A percentile compares a stretch with the other conserved stretches of the same genome.
Evolutionary conservation across 2,113 vertebrate species (phyloP).

Genomic region (Talpa occidentalis): DNA sequence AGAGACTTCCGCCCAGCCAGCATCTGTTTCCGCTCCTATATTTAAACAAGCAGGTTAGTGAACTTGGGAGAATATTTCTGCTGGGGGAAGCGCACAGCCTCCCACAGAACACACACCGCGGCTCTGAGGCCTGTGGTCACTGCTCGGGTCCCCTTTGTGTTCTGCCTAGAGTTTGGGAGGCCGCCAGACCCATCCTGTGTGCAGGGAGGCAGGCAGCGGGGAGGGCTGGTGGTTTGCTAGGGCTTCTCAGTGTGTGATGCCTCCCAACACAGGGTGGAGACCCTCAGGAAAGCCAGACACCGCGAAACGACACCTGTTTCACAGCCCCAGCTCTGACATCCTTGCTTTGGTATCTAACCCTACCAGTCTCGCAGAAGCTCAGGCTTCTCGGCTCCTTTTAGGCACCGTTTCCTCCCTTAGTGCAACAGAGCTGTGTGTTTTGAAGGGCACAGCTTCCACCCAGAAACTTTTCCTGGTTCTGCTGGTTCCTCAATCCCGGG

Average conservation of each 20-base stretch:
- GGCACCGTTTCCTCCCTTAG: not conserved
- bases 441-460: not conserved
- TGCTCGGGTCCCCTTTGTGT: not conserved
- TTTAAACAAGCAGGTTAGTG: not conserved
- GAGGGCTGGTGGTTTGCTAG: not conserved
- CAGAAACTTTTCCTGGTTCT: conserved; percentile 3
- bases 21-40: conserved; percentile 84
- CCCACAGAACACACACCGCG: not conserved
- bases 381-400: not conserved
- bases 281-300: not conserved
- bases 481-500: not conserved
- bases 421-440: not conserved
- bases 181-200: not conserved
- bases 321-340: not conserved
- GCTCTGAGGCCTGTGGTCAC: accelerated
- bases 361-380: not conserved
- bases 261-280: not conserved
- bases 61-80: not conserved
- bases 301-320: not conserved
- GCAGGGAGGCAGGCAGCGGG: not conserved
- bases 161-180: not conserved
- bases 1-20: conserved; percentile 76
- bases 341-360: accelerated
- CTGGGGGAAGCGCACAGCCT: not conserved
- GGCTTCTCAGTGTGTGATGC: accelerated